Evolutionary conservation across 2,113 vertebrate species (phyloP).

Genomic region (Urocitellus parryii): DNA sequence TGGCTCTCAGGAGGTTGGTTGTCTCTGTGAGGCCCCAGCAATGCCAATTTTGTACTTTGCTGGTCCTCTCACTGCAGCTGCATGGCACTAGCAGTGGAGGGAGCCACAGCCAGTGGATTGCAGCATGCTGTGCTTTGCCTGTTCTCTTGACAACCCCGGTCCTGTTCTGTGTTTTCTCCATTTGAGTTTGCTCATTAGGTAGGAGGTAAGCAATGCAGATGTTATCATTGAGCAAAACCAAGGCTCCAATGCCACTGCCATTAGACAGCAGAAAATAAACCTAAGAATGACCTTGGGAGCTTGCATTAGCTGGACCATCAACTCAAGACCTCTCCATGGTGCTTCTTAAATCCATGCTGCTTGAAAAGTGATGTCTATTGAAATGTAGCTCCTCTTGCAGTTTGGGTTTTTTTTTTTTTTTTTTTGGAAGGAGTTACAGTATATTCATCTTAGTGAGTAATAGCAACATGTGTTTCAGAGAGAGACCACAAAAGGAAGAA

Average conservation of each 20-base stretch:
- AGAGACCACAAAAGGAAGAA: constrained; percentile 75
- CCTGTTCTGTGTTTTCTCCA: neutral
- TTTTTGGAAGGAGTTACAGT: constrained; percentile 53
- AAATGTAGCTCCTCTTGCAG: neutral
- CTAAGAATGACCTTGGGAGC: neutral
- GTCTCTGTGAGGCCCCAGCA: neutral
- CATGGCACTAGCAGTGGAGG: neutral
- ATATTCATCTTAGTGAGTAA: neutral
- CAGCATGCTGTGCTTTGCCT: neutral
- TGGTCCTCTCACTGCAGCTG: neutral
- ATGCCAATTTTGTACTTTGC: too few species aligned
- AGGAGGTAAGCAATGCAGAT: neutral
- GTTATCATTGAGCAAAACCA: neutral
- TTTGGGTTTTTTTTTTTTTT: neutral
- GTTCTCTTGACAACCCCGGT: neutral
- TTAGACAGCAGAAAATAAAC: neutral
- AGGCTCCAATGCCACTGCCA: neutral
- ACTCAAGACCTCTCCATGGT: neutral
- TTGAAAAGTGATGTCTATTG: neutral
- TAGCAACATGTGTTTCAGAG: constrained; percentile 62
- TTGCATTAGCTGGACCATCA: neutral
- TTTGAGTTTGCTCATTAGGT: neutral
- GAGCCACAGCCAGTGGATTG: neutral
- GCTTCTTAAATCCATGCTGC: neutral
- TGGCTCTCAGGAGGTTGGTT: neutral